Base-by-base conservation (phyloP, 2,113 vertebrate species). In the Xiphias gladius region DNA sequence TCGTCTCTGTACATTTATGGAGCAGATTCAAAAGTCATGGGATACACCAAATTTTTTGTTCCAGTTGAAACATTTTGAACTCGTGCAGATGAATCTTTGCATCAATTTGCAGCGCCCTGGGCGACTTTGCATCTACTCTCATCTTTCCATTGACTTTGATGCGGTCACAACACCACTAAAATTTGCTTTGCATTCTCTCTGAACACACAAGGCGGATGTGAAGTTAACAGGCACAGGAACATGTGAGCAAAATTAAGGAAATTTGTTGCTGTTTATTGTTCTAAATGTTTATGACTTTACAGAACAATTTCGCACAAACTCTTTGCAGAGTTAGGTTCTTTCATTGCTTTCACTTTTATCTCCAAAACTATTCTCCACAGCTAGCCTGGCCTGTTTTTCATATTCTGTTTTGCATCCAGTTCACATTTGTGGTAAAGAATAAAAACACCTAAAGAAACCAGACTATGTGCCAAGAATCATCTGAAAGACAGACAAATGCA, bases 401-500 rank as follows among this genome's bases (percentile, higher is more conserved):
- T 7, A 0, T 11, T 41, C 28, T 37, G 52, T 14, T 52, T 46
- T 35, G 16, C 16, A 52, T 74, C 26, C 58, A 37, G 2, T 72
- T 80, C 73, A 26, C 37, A 75, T 74, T 61, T 61, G 35, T 52
- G 59, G 9, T 57, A 73, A 13, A 70, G 10, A 81, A 32, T 64
- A 48, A 78, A 59, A 79, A 83, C 30, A 52, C 14, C 30, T 4
- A 61, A 43, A 64, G 41, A 61, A 50, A 61, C 4, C 48, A n/a
- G 48, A 24, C 59, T 28, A 11, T 54, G 16, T 68, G 48, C 74
- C 35, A 57, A 54, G 20, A 69, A 12, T 72, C 46, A 26, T 72
- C 28, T 63, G 14, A 59, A 66, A 82, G 63, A 61, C 9, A 39
- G 71, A 81, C 58, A 48, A 76, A 81, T 54, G 37, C 30, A 80